Conservation (phyloP, 2,888 invertebrate species). For the Atherix ibis region DNA sequence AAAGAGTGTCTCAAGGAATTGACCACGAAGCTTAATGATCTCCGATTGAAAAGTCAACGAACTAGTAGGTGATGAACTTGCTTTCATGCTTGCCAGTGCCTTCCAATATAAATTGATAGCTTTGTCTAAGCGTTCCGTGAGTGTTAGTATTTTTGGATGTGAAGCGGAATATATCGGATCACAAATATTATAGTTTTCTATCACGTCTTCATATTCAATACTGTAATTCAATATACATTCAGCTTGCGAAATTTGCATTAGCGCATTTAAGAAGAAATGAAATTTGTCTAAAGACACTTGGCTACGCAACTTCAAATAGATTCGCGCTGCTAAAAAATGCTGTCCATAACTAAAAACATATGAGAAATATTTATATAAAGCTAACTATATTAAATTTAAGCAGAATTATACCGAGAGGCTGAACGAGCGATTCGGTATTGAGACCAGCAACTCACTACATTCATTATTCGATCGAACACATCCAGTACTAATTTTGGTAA, state of each 20-base stretch:
- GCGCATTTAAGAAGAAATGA: conserved; percentile 72
- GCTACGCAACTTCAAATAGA: conserved; percentile 46
- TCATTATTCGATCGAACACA: conserved; percentile 41
- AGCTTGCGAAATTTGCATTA: conserved; percentile 60
- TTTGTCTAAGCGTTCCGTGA: conserved; percentile 34
- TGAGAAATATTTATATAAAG: no score
- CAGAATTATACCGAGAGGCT: conserved; percentile 68
- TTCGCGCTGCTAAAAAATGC: conserved; percentile 49
- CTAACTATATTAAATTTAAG: no score
- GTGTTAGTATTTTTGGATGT: conserved; percentile 25
- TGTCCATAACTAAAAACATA: no score
- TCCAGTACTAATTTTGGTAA: conserved; percentile 44
- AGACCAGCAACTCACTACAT: conserved; percentile 57
- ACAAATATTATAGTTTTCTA: conserved; percentile 22
- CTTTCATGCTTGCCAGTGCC: conserved; percentile 38
- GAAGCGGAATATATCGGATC: conserved; percentile 20
- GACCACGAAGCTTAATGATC: conserved; percentile 58
- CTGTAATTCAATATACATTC: conserved; percentile 47
- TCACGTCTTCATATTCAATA: conserved; percentile 34
- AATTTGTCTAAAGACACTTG: conserved; percentile 73
- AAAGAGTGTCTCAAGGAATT: conserved; percentile 47
- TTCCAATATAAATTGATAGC: conserved; percentile 48
- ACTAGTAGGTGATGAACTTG: conserved; percentile 33
- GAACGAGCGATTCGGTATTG: conserved; percentile 77
- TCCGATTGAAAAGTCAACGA: conserved; percentile 51